Percentiles rank a stretch among this genome's conserved stretches.
These are phyloP conservation scores for Lagopus leucura DNA, from an alignment of 2,113 vertebrate genomes.

Conservation along the genomic window DNA sequence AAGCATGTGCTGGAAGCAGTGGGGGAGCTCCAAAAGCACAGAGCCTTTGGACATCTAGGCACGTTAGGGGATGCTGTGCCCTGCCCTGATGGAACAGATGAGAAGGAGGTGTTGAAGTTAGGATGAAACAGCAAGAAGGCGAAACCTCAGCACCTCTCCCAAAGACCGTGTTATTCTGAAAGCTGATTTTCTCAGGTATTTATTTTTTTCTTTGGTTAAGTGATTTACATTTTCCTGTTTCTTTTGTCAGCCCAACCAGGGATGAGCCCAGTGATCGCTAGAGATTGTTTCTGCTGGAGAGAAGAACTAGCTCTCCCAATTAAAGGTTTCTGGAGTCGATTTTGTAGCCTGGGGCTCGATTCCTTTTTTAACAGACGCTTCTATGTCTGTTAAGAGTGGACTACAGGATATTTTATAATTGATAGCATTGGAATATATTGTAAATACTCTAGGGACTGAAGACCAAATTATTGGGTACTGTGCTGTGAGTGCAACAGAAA, in stretches of 20 bases:
- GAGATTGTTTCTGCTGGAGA: not conserved
- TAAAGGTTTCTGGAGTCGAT: not conserved
- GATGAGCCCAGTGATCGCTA: not conserved
- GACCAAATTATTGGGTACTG: not conserved
- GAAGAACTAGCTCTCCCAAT: not conserved
- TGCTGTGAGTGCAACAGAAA: not conserved
- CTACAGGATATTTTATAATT: not conserved
- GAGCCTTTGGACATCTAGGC: not conserved
- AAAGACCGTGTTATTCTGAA: not conserved
- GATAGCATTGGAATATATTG: not conserved
- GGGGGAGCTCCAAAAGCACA: not conserved
- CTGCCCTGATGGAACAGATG: not conserved
- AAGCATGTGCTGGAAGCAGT: too few relatives aligned
- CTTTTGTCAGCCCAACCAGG: not conserved
- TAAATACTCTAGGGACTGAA: not conserved
- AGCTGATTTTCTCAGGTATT: not conserved
- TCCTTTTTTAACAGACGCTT: not conserved
- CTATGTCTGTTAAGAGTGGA: not conserved
- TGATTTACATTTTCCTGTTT: not conserved
- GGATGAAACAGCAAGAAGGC: not conserved
- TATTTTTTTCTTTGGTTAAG: not conserved
- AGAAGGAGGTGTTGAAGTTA: not conserved
- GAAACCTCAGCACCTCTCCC: not conserved
- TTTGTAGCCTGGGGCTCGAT: not conserved
- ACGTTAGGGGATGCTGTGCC: not conserved